Conservation (phyloP, 53 echinoderm and acorn worm genomes). For the Pentamera pediparva region DNA sequence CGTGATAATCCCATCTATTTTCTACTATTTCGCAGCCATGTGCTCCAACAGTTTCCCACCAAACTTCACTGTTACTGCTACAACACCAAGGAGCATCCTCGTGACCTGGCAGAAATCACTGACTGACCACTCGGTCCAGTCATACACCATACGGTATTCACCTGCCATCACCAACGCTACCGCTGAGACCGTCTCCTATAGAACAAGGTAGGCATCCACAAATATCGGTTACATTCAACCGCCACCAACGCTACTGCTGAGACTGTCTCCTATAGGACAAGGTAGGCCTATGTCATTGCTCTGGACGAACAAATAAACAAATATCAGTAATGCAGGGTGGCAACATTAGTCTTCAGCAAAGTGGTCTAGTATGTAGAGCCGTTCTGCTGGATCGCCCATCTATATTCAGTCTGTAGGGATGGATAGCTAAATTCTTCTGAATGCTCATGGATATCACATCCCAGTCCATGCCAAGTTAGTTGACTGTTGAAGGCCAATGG, state of each 20-base stretch:
- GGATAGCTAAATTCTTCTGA: not conserved
- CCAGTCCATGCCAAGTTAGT: too few species aligned
- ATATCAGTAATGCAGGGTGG: too few species aligned
- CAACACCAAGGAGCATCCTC: constrained; percentile 38
- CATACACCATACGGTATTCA: constrained; percentile 8
- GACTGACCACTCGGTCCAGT: constrained; percentile 10
- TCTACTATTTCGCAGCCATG: not conserved
- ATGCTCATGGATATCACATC: not conserved
- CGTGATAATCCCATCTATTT: not conserved
- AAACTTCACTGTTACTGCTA: not conserved
- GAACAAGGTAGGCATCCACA: not conserved
- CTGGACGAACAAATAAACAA: not conserved
- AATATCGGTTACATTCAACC: too few species aligned
- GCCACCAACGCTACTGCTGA: not conserved
- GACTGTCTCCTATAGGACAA: too few species aligned
- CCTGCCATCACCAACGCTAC: constrained; percentile 13
- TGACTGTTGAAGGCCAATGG: too few species aligned
- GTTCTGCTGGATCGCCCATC: too few species aligned
- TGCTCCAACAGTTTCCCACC: constrained; percentile 22
- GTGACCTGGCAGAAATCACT: constrained; percentile 50
- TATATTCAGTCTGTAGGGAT: not conserved
- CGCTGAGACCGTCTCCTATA: not conserved
- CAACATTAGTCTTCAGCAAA: too few species aligned
- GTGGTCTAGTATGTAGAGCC: too few species aligned
- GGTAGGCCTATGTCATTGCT: not conserved